Evolutionary conservation across 2,888 invertebrate genomes (phyloP), one percentile per base, ranked within the genome.

Genomic region (Scaptodrosophila latifasciaeformis): DNA sequence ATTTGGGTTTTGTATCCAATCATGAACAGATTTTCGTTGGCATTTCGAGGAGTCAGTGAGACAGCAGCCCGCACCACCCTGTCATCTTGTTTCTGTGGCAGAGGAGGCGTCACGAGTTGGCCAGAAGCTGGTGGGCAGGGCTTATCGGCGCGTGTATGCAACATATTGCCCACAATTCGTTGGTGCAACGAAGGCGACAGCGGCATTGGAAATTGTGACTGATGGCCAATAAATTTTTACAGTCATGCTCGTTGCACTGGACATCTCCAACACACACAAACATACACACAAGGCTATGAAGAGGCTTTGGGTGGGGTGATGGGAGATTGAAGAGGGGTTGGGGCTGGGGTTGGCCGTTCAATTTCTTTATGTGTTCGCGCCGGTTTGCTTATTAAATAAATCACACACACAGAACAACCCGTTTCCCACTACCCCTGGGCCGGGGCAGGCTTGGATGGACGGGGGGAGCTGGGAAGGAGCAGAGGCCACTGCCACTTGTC

Each of bases 201-300:
- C 40, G 46, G 53, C 68, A 66, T 61, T 70, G 75, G 63, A 80
- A 80, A 66, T 78, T 81, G 65, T 82, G 83, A 82, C 70, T 80
- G 81, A 83, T 82, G 81, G 75, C 67, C 83, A 82, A 82, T 82
- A 83, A 83, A 83, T 82, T 81, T 70, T 54, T 64, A 64, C 75
- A 69, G 66, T 68, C 72, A 65, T 70, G 56, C 54, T 44, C 53
- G 48, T 35, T 43, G 54, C 63, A 56, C 59, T 53, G 65, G 63
- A 67, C 68, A 65, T 57, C 56, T 44, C 21, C 40, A 47, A 19
- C 31, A 30, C 13, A 21, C 42, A 21, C n/a, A n/a, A n/a, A n/a
- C n/a, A n/a, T n/a, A n/a, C n/a, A n/a, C n/a, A n/a, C n/a, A n/a
- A n/a, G n/a, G n/a, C n/a, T n/a, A n/a, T n/a, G n/a, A n/a, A n/a